phyloP scores from a whole-genome alignment of 1,140 invertebrate genomes.

The Schmidtea mediterranea region DNA sequence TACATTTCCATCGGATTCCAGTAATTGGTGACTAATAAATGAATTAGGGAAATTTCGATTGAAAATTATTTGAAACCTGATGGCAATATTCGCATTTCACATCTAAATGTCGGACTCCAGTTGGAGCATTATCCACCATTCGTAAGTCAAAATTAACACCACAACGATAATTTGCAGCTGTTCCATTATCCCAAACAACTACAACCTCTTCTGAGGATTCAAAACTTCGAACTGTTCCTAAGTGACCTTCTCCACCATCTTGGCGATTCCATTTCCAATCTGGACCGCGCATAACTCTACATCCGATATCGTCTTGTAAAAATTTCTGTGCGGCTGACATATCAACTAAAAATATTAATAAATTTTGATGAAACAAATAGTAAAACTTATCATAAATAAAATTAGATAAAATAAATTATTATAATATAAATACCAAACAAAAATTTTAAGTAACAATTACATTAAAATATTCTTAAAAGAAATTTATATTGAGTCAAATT shows the following conservation, averaged over 20 bases:
- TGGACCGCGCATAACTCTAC: slow-evolving; percentile 65
- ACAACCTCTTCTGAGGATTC: slow-evolving; percentile 91
- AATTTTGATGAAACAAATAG: no score
- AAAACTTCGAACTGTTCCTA: slow-evolving; percentile 87
- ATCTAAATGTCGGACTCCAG: slow-evolving; percentile 30
- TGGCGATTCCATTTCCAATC: slow-evolving; percentile 99
- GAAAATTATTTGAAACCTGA: no score
- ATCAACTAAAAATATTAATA: no score
- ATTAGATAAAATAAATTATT: no score
- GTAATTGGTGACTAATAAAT: slow-evolving; percentile 67
- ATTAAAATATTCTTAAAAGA: no score
- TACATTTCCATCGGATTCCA: slow-evolving; percentile 91
- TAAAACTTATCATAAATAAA: no score
- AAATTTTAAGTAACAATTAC: no score
- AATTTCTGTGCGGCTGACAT: no score
- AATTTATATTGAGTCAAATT: no score
- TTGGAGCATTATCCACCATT: slow-evolving; percentile 72
- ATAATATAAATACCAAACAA: no score
- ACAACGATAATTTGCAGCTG: slow-evolving; percentile 81
- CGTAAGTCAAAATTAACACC: slow-evolving; percentile 71
- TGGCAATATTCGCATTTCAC: background rate
- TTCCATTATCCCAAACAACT: slow-evolving; percentile 92
- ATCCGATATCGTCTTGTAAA: no score
- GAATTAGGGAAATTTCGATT: no score
- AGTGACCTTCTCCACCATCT: slow-evolving; percentile 84